Base-by-base conservation (phyloP, 2,113 vertebrate species). In the Nymphicus hollandicus region DNA sequence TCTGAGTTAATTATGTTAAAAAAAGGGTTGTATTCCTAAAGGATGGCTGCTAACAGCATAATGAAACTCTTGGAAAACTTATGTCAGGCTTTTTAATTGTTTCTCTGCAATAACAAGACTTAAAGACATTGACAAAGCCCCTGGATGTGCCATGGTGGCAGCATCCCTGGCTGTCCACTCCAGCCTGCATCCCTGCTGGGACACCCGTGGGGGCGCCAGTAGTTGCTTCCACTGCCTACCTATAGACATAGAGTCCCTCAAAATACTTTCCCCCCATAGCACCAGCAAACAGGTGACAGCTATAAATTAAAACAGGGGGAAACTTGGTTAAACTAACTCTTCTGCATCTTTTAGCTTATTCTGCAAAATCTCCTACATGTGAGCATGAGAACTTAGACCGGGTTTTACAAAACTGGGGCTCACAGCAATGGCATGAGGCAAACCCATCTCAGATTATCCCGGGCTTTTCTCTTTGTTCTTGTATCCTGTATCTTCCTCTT, bases 191-290 rank as follows among this genome's bases (percentile, higher is more conserved):
- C 29, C 25, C 50, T 47, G 17, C 2, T n/a, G 61, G 73, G 85
- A 76, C 66, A 20, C 3, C 11, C 17, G 20, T 64, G 47, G 31
- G 81, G 78, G 73, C 44, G 39, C 25, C 7, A 3, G 44, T 43
- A 17, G 10, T 18, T n/a, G 41, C 23, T 82, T 47, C 39, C 20
- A 2, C 31, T 41, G 31, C 68, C 19, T 7, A 1, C 65, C 66
- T 88, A 0, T 4, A 55, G 50, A 7, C 3, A 0, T 5, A 66
- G 23, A 27, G 7, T 37, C 31, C 44, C 50, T 79, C 69, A 17
- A 37, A 49, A n/a, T 35, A 2, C 20, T 46, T 13, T 46, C 55
- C 33, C 23, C 43, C 10, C 0, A 0, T 55, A 64, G 5, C 19
- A 19, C 4, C 61, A 72, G 65, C 65, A 31, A 68, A 20, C 24